phyloP scores from a whole-genome alignment of 2,113 vertebrate species.

The Girardinichthys multiradiatus region DNA sequence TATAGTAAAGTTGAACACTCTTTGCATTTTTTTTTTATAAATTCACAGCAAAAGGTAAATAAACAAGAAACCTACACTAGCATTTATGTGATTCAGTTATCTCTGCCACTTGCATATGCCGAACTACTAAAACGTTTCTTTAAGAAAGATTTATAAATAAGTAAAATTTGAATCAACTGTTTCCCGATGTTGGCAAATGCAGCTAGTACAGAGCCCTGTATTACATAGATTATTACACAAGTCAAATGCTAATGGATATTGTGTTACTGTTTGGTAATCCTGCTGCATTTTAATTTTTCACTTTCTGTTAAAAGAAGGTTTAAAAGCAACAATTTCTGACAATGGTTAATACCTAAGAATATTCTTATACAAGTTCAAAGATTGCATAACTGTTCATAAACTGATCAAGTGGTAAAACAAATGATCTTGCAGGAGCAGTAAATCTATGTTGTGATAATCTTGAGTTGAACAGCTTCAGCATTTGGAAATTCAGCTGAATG shows the following conservation, averaged over 20 bases:
- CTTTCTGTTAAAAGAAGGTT: background rate
- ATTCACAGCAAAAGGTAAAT: background rate
- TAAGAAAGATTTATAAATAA: no score
- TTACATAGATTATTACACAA: no score
- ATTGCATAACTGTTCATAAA: conserved; percentile 45
- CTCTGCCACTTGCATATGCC: no score
- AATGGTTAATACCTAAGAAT: conserved; percentile 36
- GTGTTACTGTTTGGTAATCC: no score
- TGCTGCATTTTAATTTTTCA: background rate
- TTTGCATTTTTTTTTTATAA: background rate
- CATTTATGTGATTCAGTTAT: background rate
- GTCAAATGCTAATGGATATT: no score
- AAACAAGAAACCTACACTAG: background rate
- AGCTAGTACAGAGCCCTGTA: no score
- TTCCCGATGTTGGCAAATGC: no score
- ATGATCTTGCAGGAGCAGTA: conserved; percentile 32
- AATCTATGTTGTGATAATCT: conserved; percentile 15
- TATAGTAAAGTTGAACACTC: background rate
- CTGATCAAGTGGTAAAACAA: conserved; percentile 24
- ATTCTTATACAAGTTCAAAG: conserved; percentile 37
- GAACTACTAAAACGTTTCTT: no score
- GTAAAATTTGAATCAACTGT: no score
- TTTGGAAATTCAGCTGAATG: conserved; percentile 22
- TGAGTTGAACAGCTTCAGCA: conserved; percentile 21
- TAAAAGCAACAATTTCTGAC: conserved; percentile 5